Percentiles rank a stretch among this genome's conserved stretches.
phyloP scores from a whole-genome alignment of 2,113 vertebrate genomes.

The Lates calcarifer region DNA sequence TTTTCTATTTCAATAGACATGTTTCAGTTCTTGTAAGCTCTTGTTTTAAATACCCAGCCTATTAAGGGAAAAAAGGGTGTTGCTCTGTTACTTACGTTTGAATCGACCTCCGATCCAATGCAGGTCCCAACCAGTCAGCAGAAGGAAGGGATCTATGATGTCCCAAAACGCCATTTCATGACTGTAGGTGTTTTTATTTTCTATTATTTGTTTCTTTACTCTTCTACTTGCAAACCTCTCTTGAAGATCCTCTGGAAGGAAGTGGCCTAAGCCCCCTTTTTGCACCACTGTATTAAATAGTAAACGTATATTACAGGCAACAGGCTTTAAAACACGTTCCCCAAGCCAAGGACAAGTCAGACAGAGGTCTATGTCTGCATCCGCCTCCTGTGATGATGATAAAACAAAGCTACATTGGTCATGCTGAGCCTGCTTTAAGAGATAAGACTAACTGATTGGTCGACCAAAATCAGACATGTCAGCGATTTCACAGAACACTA shows the following conservation, averaged over 20 bases:
- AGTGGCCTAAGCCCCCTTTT: conserved; percentile 30
- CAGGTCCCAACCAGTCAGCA: conserved; percentile 99
- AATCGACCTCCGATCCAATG: conserved; percentile 78
- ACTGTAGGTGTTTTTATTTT: conserved; percentile 91
- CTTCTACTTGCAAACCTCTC: conserved; percentile 83
- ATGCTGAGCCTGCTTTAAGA: conserved; percentile 48
- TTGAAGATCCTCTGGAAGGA: conserved; percentile 51
- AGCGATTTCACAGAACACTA: conserved; percentile 71
- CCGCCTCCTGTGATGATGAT: conserved; percentile 6
- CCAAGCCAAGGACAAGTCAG: conserved; percentile 3
- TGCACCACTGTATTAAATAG: conserved; percentile 8
- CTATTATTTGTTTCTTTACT: conserved; percentile 67
- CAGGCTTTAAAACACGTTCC: conserved; percentile 25
- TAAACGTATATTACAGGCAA: background rate
- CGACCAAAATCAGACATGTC: conserved; percentile 56
- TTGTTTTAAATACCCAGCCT: conserved; percentile 43
- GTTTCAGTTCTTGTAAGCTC: conserved; percentile 51
- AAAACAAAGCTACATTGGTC: conserved; percentile 50
- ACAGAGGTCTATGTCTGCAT: conserved; percentile 25
- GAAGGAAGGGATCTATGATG: conserved; percentile 99
- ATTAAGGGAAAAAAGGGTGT: conserved; percentile 38
- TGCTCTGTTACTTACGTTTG: conserved; percentile 72
- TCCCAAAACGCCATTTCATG: conserved; percentile 99
- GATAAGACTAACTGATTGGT: conserved; percentile 61
- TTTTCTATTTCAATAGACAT: conserved; percentile 45